These are phyloP conservation scores for Burhinus oedicnemus DNA, from an alignment of 2,113 vertebrate genomes.

Conservation along the genomic window DNA sequence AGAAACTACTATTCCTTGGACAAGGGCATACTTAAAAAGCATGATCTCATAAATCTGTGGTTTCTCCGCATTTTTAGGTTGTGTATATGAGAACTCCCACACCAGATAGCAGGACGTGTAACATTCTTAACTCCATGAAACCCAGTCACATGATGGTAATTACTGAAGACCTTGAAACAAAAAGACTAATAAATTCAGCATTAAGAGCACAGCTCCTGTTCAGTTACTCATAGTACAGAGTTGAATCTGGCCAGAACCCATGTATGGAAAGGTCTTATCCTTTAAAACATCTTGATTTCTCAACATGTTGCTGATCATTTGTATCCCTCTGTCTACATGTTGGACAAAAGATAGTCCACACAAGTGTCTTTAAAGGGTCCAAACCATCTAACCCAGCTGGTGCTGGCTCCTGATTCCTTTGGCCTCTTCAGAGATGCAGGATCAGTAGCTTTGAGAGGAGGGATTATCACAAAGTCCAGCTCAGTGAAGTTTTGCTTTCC, in stretches of 20 bases:
- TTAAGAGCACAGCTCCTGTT: constrained; percentile 44
- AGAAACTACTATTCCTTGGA: constrained; percentile 13
- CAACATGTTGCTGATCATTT: not conserved
- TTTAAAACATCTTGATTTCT: constrained; percentile 29
- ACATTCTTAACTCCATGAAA: constrained; percentile 62
- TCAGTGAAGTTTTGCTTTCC: not conserved
- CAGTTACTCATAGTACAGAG: not conserved
- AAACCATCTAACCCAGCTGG: not conserved
- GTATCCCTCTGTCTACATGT: not conserved
- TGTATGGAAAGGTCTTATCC: not conserved
- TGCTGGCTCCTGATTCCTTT: not conserved
- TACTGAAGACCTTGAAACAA: constrained; percentile 52
- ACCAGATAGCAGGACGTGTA: constrained; percentile 44
- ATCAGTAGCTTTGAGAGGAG: not conserved
- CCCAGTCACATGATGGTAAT: constrained; percentile 50
- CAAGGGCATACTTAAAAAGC: not conserved
- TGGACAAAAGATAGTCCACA: not conserved
- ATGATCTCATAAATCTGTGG: constrained; percentile 29
- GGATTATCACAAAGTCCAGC: not conserved
- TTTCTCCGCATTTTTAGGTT: constrained; percentile 28
- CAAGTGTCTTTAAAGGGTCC: not conserved
- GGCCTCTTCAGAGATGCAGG: not conserved
- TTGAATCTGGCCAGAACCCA: not conserved
- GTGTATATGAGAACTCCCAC: constrained; percentile 22
- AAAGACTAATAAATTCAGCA: constrained; percentile 48